Evolutionary conservation across 1,140 invertebrate species (phyloP), one percentile per base, ranked within the genome.

Genomic region (Paralvinella palmiformis): DNA sequence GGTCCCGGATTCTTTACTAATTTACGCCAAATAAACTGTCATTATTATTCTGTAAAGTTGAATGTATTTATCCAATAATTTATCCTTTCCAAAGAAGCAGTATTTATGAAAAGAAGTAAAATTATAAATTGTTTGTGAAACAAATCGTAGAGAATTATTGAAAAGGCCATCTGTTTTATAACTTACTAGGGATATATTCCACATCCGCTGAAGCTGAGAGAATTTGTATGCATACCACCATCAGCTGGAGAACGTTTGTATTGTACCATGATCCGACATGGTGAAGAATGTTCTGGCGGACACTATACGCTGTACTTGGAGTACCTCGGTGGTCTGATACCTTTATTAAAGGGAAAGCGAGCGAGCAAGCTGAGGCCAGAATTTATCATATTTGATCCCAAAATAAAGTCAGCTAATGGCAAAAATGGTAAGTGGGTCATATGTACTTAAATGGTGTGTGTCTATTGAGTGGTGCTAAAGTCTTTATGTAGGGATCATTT

Each of bases 341-440:
- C 96, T 0, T 84, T 99, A 37, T 84, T 99, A 15, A 96, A 97
- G 75, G 96, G 95, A 17, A 92, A 96, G 73, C 83, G 94, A 60
- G 96, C 91, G 4, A 96, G 93, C 75, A 98, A 98, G 83, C 91
- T 99, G 55, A 85, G 94, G 53, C 96, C 96, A 0, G 96, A 98
- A 79, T 99, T 99, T 81, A 91, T 98, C 33, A 98, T 99, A 71
- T 98, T 91, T 75, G 92, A 98, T 83, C 95, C 95, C 1, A 77
- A 77, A 59, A 77, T 78, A 2, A 76, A 73, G 65, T 62, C 72
- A 36, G 69, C 66, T n/a, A 58, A 62, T 60, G n/a, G n/a, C n/a
- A n/a, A n/a, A n/a, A n/a, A n/a, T n/a, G n/a, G n/a, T n/a, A n/a
- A n/a, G n/a, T n/a, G n/a, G n/a, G n/a, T n/a, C n/a, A n/a, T n/a